Evolutionary conservation across 2,113 vertebrate genomes (phyloP).

Genomic region (Callocephalon fimbriatum): DNA sequence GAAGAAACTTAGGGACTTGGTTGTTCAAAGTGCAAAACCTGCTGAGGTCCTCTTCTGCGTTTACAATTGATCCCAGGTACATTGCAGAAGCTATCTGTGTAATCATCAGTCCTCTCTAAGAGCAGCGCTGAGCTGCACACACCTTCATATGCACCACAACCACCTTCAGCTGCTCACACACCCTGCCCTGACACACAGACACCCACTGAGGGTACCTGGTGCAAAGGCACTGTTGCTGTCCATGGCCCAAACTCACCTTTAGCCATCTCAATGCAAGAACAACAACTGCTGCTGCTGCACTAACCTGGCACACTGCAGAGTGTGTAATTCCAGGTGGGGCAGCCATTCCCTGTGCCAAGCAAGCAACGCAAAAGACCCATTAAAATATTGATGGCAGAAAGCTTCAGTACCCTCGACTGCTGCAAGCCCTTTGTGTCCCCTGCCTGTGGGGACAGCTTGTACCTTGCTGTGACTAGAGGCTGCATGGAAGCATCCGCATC

Average conservation of each 20-base stretch:
- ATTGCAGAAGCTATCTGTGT: background rate
- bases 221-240: background rate
- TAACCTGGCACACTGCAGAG: background rate
- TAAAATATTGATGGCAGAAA: slow-evolving; percentile 29
- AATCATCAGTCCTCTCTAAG: background rate
- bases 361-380: background rate
- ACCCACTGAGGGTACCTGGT: accelerated
- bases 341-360: background rate
- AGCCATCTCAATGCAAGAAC: background rate
- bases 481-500: accelerated
- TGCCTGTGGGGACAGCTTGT: accelerated
- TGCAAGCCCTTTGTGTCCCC: background rate
- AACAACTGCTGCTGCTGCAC: background rate
- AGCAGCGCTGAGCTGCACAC: background rate
- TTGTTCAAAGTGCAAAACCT: background rate
- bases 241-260: background rate
- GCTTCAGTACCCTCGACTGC: background rate
- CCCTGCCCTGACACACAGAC: background rate
- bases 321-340: background rate
- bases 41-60: background rate
- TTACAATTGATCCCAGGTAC: background rate
- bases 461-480: accelerated
- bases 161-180: accelerated
- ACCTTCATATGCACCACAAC: accelerated
- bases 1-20: background rate